Conservation (phyloP, 2,888 invertebrate genomes). For the Drosophila rubida region DNA sequence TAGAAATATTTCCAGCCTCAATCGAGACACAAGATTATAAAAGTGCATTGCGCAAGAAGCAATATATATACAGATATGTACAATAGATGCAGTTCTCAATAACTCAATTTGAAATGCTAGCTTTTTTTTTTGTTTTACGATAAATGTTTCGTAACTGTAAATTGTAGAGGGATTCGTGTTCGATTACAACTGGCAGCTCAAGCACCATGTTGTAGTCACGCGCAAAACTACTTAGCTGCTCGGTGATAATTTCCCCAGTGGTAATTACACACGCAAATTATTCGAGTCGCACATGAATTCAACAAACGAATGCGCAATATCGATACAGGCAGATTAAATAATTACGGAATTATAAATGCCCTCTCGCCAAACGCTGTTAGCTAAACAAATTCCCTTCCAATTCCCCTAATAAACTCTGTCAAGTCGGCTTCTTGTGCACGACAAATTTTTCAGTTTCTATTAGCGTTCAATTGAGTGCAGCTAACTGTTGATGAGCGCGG, state of each 20-base stretch:
- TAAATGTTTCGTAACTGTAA: slow-evolving; percentile 32
- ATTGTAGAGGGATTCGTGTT: neutral
- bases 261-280: slow-evolving; percentile 30
- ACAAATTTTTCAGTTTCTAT: slow-evolving; percentile 46
- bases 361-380: neutral
- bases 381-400: neutral
- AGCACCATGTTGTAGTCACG: slow-evolving; percentile 30
- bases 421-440: neutral
- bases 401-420: neutral
- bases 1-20: no score
- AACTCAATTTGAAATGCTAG: no score
- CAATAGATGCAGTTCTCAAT: no score
- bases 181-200: neutral
- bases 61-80: no score
- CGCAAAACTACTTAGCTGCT: slow-evolving; percentile 41
- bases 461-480: slow-evolving; percentile 70
- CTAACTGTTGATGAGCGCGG: slow-evolving; percentile 62
- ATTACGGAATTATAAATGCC: neutral
- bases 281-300: slow-evolving; percentile 16
- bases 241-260: slow-evolving; percentile 39
- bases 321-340: neutral
- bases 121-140: neutral
- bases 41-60: no score
- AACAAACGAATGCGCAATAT: slow-evolving; percentile 11
- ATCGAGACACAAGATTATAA: no score